These are phyloP conservation scores for Thinocorus orbignyianus DNA, from an alignment of 2,113 vertebrate species.

Conservation along the genomic window DNA sequence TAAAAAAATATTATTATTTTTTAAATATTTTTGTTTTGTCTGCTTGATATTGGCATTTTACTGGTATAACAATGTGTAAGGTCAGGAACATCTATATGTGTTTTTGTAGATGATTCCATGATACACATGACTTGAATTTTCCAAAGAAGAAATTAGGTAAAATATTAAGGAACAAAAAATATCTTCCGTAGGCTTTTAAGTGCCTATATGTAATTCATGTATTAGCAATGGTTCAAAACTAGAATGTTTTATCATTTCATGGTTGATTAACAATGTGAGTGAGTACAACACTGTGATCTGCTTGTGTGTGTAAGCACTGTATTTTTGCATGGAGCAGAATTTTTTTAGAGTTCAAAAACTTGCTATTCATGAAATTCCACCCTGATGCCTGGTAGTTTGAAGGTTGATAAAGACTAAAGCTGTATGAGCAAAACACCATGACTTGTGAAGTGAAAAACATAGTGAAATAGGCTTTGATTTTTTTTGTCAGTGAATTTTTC, in stretches of 20 bases:
- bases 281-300: background rate
- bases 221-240: background rate
- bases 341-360: background rate
- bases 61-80: background rate
- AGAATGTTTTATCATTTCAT: background rate
- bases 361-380: background rate
- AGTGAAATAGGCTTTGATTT: background rate
- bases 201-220: background rate
- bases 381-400: background rate
- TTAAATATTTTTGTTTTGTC: background rate
- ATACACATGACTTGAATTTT: background rate
- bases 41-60: background rate
- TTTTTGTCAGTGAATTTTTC: background rate
- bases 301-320: background rate
- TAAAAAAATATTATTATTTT: background rate
- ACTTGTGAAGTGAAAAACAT: background rate
- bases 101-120: background rate
- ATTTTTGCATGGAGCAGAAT: background rate
- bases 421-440: background rate
- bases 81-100: background rate
- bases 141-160: background rate
- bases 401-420: background rate
- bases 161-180: background rate
- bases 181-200: background rate
- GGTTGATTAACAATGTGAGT: background rate